These are phyloP conservation scores for Amphiprion clarkii DNA, from an alignment of 2,797 vertebrate genomes.

Conservation along the genomic window DNA sequence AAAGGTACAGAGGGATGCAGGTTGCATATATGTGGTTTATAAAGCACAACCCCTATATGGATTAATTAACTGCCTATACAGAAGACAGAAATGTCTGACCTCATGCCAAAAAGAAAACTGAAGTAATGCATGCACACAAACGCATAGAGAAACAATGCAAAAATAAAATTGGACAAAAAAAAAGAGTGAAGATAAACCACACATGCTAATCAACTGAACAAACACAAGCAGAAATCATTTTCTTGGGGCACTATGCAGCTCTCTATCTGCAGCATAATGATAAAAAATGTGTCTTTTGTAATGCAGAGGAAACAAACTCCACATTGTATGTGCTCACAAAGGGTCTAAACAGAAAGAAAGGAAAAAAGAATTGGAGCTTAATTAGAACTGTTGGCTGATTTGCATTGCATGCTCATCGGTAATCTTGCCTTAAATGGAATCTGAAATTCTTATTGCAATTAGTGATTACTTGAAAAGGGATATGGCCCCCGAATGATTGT, in stretches of 20 bases:
- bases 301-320: conserved; percentile 75
- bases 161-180: background rate
- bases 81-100: conserved; percentile 48
- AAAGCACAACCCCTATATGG: conserved; percentile 35
- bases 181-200: conserved; percentile 43
- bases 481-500: conserved; percentile 81
- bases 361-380: conserved; percentile 71
- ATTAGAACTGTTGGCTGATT: conserved; percentile 82
- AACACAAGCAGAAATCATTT: conserved; percentile 55
- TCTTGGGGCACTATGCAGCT: conserved; percentile 60
- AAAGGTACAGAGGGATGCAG: conserved; percentile 9
- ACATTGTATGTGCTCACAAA: conserved; percentile 76
- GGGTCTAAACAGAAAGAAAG: conserved; percentile 58
- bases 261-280: conserved; percentile 77
- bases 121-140: conserved; percentile 37
- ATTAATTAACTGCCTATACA: conserved; percentile 57
- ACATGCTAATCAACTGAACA: conserved; percentile 63
- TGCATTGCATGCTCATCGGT: conserved; percentile 80
- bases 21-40: background rate
- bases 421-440: conserved; percentile 82
- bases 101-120: conserved; percentile 22
- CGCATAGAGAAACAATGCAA: conserved; percentile 46
- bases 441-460: conserved; percentile 85
- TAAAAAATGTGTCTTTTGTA: conserved; percentile 75
- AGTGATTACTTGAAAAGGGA: conserved; percentile 84